Base-by-base conservation (phyloP, 1,140 invertebrate genomes). In the Nylanderia fulva region DNA sequence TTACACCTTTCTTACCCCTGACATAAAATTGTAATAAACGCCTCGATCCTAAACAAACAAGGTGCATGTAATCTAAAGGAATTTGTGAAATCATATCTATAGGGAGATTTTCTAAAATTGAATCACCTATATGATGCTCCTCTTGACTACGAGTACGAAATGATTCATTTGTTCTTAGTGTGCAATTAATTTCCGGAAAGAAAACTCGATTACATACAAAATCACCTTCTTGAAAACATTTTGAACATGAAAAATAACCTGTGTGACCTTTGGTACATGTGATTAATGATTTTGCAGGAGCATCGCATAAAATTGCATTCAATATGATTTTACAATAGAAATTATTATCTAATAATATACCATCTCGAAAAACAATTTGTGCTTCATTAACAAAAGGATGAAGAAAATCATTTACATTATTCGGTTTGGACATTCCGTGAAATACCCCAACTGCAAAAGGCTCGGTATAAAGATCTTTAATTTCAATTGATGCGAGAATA, bases 291-390 rank as follows among this genome's bases (percentile, higher is more conserved):
- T 15, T 60, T 2, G 58, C 58, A 15, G 58, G 58, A 11, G 58
- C 58, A 60, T 60, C 27, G 27, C 58, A 60, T 60, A 60, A 60
- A 24, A 60, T 60, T 60, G 56, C 56, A 60, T 60, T 60, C 13
- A 60, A 11, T 60, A 13, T 0, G 7, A 60, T 4, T 54, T 54
- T 54, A 54, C 52, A 54, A 54, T 54, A n/a, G 7, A 33, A 33
- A 33, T 54, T 21, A 5, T 54, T 54, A 54, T 54, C 13, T 54
- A 7, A 18, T 54, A n/a, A 54, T 7, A 54, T 7, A 54, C 18
- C n/a, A 0, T 54, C 52, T 54, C 8, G 52, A n/a, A 54, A 6
- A 54, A 54, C 13, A 54, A 54, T 54, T 54, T 54, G 52, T 54
- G 52, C 52, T 54, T 54, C 52, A 21, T 15, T 18, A 54, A 54